Conservation (phyloP, 2,797 vertebrate species). For the Myripristis jacobus region DNA sequence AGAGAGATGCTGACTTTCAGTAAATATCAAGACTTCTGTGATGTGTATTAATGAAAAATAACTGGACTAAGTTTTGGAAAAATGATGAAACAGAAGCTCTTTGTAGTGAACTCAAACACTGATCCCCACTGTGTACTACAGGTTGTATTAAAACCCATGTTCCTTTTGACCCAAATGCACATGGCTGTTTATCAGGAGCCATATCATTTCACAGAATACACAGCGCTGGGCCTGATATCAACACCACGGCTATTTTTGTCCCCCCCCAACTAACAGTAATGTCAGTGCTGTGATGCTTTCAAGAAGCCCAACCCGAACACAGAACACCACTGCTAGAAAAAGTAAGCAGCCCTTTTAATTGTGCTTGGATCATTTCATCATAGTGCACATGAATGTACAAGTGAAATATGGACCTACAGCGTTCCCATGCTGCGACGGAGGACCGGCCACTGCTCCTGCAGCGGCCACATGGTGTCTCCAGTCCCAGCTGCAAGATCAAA, state of each 20-base stretch:
- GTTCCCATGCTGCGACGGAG: background rate
- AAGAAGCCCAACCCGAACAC: background rate
- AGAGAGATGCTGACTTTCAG: too few relatives aligned
- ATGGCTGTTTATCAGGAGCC: slow-evolving; percentile 9
- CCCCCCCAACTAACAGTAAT: slow-evolving; percentile 2
- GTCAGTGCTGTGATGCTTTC: background rate
- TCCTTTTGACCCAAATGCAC: slow-evolving; percentile 3
- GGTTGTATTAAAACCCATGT: background rate
- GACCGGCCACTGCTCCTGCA: background rate
- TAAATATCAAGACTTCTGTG: too few relatives aligned
- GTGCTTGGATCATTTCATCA: slow-evolving; percentile 3
- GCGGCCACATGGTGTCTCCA: background rate
- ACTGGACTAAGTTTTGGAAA: too few relatives aligned
- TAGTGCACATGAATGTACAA: background rate
- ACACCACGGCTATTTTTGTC: slow-evolving; percentile 24
- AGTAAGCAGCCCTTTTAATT: slow-evolving; percentile 27
- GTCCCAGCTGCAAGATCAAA: background rate
- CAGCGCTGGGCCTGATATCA: slow-evolving; percentile 9
- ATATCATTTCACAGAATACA: slow-evolving; percentile 6
- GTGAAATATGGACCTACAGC: background rate
- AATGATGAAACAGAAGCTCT: too few relatives aligned
- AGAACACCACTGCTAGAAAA: slow-evolving; percentile 1
- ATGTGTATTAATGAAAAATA: too few relatives aligned
- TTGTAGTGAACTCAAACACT: too few relatives aligned
- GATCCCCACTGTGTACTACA: too few relatives aligned